These are phyloP conservation scores for Cherax quadricarinatus DNA, from an alignment of 1,140 invertebrate genomes.

Conservation along the genomic window DNA sequence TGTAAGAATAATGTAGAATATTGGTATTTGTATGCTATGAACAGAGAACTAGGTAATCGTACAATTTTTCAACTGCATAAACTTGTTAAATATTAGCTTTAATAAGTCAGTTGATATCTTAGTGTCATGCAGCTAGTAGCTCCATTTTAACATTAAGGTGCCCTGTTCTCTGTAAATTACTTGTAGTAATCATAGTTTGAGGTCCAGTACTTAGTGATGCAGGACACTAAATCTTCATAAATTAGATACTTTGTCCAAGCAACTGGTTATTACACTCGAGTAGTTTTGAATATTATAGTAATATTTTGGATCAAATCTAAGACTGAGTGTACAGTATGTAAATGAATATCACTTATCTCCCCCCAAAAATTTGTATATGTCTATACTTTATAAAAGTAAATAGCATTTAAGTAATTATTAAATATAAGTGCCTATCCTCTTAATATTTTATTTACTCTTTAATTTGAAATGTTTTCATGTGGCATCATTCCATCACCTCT, in stretches of 20 bases:
- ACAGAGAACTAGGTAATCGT: not conserved
- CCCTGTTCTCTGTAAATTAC: not conserved
- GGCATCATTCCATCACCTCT: not conserved
- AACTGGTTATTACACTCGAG: not conserved
- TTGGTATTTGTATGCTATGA: not conserved
- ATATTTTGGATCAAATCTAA: not conserved
- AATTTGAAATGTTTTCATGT: not conserved
- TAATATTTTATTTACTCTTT: not conserved
- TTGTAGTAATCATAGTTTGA: not conserved
- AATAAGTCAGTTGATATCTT: not conserved
- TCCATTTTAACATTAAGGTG: slow-evolving; percentile 4
- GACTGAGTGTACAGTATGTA: not conserved
- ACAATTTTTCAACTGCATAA: not conserved
- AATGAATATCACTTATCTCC: not conserved
- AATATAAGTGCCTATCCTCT: not conserved
- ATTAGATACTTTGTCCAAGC: not conserved
- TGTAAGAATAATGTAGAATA: not conserved
- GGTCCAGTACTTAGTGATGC: not conserved
- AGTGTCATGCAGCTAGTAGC: not conserved
- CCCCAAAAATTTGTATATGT: not conserved
- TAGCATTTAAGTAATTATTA: not conserved
- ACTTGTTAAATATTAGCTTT: slow-evolving; percentile 5
- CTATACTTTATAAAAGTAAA: not conserved
- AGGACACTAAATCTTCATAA: not conserved
- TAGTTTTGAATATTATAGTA: not conserved